phyloP scores from a whole-genome alignment of 2,888 invertebrate species.

The Eilema griseolum region DNA sequence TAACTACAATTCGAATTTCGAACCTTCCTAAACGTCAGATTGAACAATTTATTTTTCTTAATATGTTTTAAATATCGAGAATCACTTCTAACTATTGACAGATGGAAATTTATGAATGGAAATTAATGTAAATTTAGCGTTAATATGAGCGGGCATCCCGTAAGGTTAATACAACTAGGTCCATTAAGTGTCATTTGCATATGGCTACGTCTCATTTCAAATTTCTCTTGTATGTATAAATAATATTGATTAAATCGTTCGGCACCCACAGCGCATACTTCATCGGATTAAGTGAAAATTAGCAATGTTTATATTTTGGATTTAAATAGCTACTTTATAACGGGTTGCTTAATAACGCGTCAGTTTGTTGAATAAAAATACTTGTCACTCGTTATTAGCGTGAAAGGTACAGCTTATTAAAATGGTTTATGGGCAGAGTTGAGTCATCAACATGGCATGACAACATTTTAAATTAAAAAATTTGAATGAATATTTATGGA shows the following conservation, averaged over 20 bases:
- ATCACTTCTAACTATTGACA: constrained; percentile 55
- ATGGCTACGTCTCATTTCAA: constrained; percentile 68
- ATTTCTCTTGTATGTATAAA: constrained; percentile 68
- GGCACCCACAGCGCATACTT: constrained; percentile 58
- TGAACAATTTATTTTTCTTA: constrained; percentile 41
- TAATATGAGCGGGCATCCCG: constrained; percentile 62
- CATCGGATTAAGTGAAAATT: constrained; percentile 74
- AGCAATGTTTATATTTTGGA: constrained; percentile 71
- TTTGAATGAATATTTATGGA: constrained; percentile 7
- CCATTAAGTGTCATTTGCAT: constrained; percentile 74
- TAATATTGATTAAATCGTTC: constrained; percentile 61
- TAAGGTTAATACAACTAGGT: constrained; percentile 62
- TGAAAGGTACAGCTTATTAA: constrained; percentile 35
- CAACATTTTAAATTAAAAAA: constrained; percentile 19
- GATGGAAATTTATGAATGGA: constrained; percentile 62
- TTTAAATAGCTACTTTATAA: constrained; percentile 65
- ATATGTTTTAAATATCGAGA: constrained; percentile 47
- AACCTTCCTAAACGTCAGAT: constrained; percentile 42
- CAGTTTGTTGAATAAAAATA: constrained; percentile 57
- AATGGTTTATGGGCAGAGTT: constrained; percentile 33
- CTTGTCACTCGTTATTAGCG: constrained; percentile 35
- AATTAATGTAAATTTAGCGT: constrained; percentile 71
- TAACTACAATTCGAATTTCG: constrained; percentile 52
- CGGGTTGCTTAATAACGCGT: constrained; percentile 56
- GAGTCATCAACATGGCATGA: constrained; percentile 26